phyloP scores from a whole-genome alignment of 2,797 vertebrate genomes.

The Premnoplex brunnescens region DNA sequence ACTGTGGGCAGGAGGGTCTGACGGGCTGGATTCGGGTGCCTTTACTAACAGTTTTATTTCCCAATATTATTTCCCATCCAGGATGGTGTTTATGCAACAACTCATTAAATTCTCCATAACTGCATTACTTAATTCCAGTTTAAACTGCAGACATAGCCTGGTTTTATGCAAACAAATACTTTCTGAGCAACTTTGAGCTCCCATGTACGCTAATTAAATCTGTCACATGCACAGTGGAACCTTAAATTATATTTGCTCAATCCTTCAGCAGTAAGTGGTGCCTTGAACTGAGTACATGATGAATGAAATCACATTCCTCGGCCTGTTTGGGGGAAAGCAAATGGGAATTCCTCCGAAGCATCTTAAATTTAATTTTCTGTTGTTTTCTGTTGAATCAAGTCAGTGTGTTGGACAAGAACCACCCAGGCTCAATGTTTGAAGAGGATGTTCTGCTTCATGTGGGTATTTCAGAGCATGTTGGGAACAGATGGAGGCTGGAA shows the following conservation, averaged over 20 bases:
- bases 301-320: neutral
- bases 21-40: neutral
- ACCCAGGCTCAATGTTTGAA: neutral
- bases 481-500: fast-evolving
- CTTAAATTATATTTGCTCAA: slow-evolving; percentile 47
- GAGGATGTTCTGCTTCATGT: neutral
- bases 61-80: slow-evolving; percentile 4
- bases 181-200: slow-evolving; percentile 47
- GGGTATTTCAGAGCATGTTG: fast-evolving
- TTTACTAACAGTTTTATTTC: slow-evolving; percentile 10
- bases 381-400: neutral
- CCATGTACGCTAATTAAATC: slow-evolving; percentile 49
- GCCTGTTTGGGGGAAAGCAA: neutral
- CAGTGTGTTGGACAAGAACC: neutral
- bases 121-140: neutral
- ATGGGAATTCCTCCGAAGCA: neutral
- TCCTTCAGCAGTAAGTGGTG: slow-evolving; percentile 15
- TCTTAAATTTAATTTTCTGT: neutral
- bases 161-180: slow-evolving; percentile 61
- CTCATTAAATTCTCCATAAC: slow-evolving; percentile 45
- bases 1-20: neutral
- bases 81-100: slow-evolving; percentile 20
- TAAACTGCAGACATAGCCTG: slow-evolving; percentile 39
- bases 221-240: slow-evolving; percentile 44
- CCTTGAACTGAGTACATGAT: neutral